These are phyloP conservation scores for Spodoptera frugiperda DNA, from an alignment of 1,140 invertebrate species.

Conservation along the genomic window DNA sequence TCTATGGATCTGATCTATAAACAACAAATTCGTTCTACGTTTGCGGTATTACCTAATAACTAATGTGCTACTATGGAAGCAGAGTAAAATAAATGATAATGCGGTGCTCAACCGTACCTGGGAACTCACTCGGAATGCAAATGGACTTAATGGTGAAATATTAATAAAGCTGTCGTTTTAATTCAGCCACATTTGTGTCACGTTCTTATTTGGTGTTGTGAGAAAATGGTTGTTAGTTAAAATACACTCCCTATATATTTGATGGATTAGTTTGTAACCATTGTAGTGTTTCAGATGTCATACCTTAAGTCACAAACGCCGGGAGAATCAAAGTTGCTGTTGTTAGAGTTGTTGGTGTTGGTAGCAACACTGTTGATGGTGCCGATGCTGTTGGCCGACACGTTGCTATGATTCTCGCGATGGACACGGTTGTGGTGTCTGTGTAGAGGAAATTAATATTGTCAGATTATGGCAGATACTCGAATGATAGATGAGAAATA, in stretches of 20 bases:
- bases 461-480: not conserved
- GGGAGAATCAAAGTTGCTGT: constrained; percentile 80
- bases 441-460: constrained; percentile 3
- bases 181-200: too few species aligned
- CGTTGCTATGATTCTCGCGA: constrained; percentile 87
- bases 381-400: constrained; percentile 84
- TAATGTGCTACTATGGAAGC: too few species aligned
- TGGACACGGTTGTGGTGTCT: constrained; percentile 90
- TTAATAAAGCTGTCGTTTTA: too few species aligned
- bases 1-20: constrained; percentile 23
- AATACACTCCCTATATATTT: too few species aligned
- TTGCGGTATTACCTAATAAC: not conserved
- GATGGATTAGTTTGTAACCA: not conserved
- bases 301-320: constrained; percentile 85
- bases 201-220: too few species aligned
- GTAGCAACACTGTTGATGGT: constrained; percentile 80
- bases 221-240: too few species aligned
- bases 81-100: not conserved
- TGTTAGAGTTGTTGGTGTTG: constrained; percentile 73
- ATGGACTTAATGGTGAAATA: constrained; percentile 1
- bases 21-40: constrained; percentile 6
- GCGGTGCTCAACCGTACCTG: constrained; percentile 5
- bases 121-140: constrained; percentile 14
- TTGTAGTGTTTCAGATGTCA: not conserved
- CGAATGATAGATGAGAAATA: too few species aligned